A percentile compares a stretch with the other conserved stretches of the same genome.
These are phyloP conservation scores for Porites rus DNA, from an alignment of 92 coral and sea anemone species.

Conservation along the genomic window DNA sequence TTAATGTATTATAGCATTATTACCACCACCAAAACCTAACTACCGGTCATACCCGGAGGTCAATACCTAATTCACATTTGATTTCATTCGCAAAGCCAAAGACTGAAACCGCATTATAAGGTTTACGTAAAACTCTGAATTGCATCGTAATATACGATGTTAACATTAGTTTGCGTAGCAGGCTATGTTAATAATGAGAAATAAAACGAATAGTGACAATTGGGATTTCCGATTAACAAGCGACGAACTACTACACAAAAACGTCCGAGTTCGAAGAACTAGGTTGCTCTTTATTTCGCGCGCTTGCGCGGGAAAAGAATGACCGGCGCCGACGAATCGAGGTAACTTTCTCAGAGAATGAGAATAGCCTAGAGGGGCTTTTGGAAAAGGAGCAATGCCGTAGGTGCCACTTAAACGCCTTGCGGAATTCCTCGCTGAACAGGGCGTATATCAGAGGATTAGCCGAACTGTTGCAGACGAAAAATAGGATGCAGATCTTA, in stretches of 20 bases:
- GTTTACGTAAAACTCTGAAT: not conserved
- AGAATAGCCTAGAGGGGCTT: constrained; percentile 41
- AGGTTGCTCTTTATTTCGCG: constrained; percentile 22
- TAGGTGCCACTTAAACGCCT: constrained; percentile 83
- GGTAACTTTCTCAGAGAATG: constrained; percentile 61
- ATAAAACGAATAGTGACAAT: too few species aligned
- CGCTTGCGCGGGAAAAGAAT: constrained; percentile 24
- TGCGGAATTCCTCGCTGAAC: constrained; percentile 89
- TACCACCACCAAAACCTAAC: too few species aligned
- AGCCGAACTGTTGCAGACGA: constrained; percentile 93
- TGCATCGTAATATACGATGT: too few species aligned
- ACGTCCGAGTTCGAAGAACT: constrained; percentile 37
- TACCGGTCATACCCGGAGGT: too few species aligned
- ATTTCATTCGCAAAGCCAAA: too few species aligned
- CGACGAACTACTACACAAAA: constrained; percentile 24
- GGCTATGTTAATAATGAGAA: too few species aligned
- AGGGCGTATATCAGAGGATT: constrained; percentile 92
- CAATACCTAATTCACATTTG: too few species aligned
- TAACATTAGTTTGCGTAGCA: too few species aligned
- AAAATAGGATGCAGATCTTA: constrained; percentile 76
- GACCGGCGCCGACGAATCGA: constrained; percentile 42
- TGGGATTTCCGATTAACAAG: not conserved
- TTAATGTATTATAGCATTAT: too few species aligned
- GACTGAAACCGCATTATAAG: not conserved
- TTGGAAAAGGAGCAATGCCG: constrained; percentile 54